phyloP scores from a whole-genome alignment of 2,888 invertebrate species.

The Hydriomena furcata region DNA sequence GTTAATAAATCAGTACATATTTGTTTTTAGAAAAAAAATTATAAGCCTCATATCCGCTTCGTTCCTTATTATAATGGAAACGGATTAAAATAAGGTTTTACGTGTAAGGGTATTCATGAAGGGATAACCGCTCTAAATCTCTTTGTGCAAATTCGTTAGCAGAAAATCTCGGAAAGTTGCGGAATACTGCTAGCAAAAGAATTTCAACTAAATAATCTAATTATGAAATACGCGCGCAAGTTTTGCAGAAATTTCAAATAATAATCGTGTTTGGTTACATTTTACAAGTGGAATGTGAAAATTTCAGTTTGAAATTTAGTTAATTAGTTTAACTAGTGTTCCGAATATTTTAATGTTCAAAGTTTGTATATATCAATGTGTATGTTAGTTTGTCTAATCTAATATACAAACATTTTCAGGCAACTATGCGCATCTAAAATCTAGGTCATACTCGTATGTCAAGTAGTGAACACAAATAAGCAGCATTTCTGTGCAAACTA shows the following conservation, averaged over 20 bases:
- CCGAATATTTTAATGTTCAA: neutral
- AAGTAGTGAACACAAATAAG: conserved; percentile 32
- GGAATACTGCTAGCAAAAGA: conserved; percentile 31
- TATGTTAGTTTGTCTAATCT: neutral
- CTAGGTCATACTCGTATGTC: no score
- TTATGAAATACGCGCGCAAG: neutral
- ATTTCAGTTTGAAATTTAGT: no score
- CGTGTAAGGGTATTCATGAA: conserved; percentile 36
- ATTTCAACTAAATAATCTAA: conserved; percentile 23
- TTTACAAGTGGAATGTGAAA: neutral
- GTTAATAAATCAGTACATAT: no score
- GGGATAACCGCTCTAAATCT: conserved; percentile 37
- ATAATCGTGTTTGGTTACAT: neutral
- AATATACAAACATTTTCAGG: neutral
- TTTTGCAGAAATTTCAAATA: neutral
- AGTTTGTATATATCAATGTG: neutral
- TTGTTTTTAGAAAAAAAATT: no score
- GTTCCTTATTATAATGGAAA: conserved; percentile 5
- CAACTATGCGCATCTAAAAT: conserved; percentile 1
- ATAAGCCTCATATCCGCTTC: no score
- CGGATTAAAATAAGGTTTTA: conserved; percentile 37
- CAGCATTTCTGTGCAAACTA: conserved; percentile 58
- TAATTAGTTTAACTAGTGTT: neutral
- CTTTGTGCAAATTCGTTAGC: conserved; percentile 36
- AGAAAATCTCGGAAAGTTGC: conserved; percentile 33